Conservation (phyloP, 1,140 invertebrate species). For the Camponotus pennsylvanicus region DNA sequence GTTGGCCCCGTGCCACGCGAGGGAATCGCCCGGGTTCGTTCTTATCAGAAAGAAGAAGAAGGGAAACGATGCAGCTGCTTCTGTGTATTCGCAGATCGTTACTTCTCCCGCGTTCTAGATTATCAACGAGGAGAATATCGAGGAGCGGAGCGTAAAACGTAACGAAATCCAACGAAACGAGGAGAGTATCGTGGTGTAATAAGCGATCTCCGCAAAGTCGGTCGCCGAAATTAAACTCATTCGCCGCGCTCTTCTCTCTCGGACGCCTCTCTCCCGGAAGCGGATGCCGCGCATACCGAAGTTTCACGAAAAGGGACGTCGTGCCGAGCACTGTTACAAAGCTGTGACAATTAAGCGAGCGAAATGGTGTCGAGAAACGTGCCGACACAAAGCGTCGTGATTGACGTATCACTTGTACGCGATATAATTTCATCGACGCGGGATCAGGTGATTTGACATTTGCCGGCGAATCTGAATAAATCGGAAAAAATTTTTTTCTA, state of each 20-base stretch:
- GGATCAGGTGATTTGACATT: neutral
- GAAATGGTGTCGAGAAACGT: neutral
- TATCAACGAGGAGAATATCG: neutral
- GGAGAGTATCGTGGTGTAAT: slow-evolving; percentile 9
- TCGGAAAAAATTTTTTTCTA: neutral
- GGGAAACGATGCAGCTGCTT: neutral
- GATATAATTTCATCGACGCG: neutral
- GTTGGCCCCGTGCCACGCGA: slow-evolving; percentile 46
- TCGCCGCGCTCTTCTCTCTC: neutral
- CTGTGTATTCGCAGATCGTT: slow-evolving; percentile 11
- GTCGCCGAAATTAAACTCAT: slow-evolving; percentile 35
- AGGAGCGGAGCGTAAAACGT: neutral
- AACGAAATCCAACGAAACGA: slow-evolving; percentile 8
- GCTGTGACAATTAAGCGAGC: neutral
- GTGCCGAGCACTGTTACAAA: neutral
- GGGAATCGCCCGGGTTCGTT: slow-evolving; percentile 12
- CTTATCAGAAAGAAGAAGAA: slow-evolving; percentile 27
- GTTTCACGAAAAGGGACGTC: slow-evolving; percentile 6
- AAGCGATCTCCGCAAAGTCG: slow-evolving; percentile 16
- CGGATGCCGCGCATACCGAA: neutral
- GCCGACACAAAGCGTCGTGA: neutral
- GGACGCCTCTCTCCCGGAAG: slow-evolving; percentile 29
- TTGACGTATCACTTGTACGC: neutral
- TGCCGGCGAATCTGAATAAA: neutral
- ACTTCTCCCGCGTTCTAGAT: neutral